phyloP scores from a whole-genome alignment of 2,888 invertebrate genomes.

The Sericinus montela region DNA sequence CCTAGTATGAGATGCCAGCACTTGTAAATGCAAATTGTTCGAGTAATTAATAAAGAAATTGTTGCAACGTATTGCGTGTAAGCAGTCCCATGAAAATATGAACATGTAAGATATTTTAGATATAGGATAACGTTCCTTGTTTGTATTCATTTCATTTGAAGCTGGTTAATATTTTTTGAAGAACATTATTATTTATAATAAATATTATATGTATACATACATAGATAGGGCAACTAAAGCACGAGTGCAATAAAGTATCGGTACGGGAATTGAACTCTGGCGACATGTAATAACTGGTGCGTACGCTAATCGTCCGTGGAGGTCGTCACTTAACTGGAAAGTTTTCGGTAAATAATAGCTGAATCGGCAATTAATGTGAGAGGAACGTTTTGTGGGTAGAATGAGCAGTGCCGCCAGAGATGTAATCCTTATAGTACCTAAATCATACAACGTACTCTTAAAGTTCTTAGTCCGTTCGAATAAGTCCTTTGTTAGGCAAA shows the following conservation, averaged over 20 bases:
- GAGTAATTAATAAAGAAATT: conserved; percentile 71
- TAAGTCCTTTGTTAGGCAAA: conserved; percentile 71
- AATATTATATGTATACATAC: too few species aligned
- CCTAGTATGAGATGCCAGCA: conserved; percentile 66
- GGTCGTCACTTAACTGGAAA: conserved; percentile 14
- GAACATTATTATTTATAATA: neutral
- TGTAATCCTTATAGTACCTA: conserved; percentile 23
- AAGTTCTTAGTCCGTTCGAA: conserved; percentile 66
- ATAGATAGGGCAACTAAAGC: too few species aligned
- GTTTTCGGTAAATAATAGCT: too few species aligned
- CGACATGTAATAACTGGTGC: too few species aligned
- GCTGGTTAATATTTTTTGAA: neutral
- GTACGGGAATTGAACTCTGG: too few species aligned
- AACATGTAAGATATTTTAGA: conserved; percentile 27
- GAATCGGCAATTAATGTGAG: too few species aligned
- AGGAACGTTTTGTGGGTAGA: too few species aligned
- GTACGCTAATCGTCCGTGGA: neutral
- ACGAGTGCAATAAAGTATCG: too few species aligned
- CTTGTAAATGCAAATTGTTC: conserved; percentile 70
- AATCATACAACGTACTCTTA: conserved; percentile 39
- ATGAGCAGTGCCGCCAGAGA: conserved; percentile 18
- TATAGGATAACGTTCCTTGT: conserved; percentile 20
- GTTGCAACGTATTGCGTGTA: conserved; percentile 62
- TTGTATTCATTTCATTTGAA: neutral
- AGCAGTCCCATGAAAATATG: conserved; percentile 43